Base-by-base conservation (phyloP, 2,113 vertebrate genomes). In the Variabilichromis moorii region DNA sequence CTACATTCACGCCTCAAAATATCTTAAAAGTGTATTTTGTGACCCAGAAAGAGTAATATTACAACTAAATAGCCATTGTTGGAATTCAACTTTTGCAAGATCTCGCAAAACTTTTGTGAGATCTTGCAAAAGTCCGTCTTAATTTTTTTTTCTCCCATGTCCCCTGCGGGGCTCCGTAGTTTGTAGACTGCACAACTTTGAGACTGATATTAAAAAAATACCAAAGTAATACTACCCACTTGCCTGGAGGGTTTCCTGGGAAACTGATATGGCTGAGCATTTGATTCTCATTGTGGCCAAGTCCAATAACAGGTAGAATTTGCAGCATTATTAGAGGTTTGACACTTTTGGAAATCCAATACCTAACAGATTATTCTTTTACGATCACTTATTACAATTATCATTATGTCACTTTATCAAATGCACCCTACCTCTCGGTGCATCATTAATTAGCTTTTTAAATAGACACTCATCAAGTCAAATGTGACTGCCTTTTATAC, bases 221-320 rank as follows among this genome's bases (percentile, higher is more conserved):
- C 73, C 16, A 51, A 78, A 51, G 26, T 78, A 78, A 50, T 51
- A 33, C 73, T 33, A 51, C 2, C 16, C 16, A 78, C 45, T 33
- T 33, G 45, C 26, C 17, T 33, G 10, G 26, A 78, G 17, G 45
- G 45, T 59, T 80, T 61, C 28, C 73, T 80, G 21, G 21, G n/a
- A 8, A 51, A 81, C 33, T 45, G 21, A 81, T 80, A 54, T 42
- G 16, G 21, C 17, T 66, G 26, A 31, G 26, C 24, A 78, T 78
- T 50, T 78, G 45, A 78, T 78, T 31, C 45, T 28, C 73, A 8
- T 78, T 78, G 73, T 78, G 73, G 4, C 45, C 16, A 78, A 78
- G 71, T 31, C 9, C 73, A 78, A 51, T 51, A 78, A 33, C 45
- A 51, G 73, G 73, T 78, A 78, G 73, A 33, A 33, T 78, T 51